Evolutionary conservation across 1,140 invertebrate species (phyloP).

Genomic region (Lamellibrachia luymesi): DNA sequence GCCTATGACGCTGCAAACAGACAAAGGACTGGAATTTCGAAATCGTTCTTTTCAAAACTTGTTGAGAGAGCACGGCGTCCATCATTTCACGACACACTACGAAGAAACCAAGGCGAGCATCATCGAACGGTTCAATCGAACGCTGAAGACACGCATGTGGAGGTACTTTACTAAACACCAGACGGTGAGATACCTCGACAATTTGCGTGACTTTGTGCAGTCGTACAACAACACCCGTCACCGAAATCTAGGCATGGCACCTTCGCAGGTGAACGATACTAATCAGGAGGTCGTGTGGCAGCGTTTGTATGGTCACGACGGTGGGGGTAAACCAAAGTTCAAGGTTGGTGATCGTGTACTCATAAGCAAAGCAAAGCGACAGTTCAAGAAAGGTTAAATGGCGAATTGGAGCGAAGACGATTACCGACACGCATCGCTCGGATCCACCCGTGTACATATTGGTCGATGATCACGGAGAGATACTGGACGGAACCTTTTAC

Average conservation of each 20-base stretch:
- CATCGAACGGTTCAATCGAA: conserved; percentile 58
- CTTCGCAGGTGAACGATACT: conserved; percentile 41
- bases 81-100: conserved; percentile 36
- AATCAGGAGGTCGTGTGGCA: conserved; percentile 15
- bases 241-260: conserved; percentile 52
- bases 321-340: conserved; percentile 36
- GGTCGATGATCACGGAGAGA: conserved; percentile 16
- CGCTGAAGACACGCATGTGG: conserved; percentile 56
- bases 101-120: conserved; percentile 55
- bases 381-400: conserved; percentile 31
- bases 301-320: conserved; percentile 26
- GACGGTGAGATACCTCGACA: conserved; percentile 52
- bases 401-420: conserved; percentile 28
- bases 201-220: conserved; percentile 46
- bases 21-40: conserved; percentile 27
- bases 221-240: conserved; percentile 57
- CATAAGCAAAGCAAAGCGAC: conserved; percentile 23
- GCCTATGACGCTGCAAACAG: conserved; percentile 19
- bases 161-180: conserved; percentile 54
- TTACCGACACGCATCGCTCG: conserved; percentile 2
- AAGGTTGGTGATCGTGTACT: conserved; percentile 41
- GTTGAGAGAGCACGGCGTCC: conserved; percentile 16
- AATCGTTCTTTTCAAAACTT: conserved; percentile 27
- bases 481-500: conserved; percentile 27
- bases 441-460: conserved; percentile 20